These are phyloP conservation scores for Numida meleagris DNA, from an alignment of 2,113 vertebrate genomes.

Conservation along the genomic window DNA sequence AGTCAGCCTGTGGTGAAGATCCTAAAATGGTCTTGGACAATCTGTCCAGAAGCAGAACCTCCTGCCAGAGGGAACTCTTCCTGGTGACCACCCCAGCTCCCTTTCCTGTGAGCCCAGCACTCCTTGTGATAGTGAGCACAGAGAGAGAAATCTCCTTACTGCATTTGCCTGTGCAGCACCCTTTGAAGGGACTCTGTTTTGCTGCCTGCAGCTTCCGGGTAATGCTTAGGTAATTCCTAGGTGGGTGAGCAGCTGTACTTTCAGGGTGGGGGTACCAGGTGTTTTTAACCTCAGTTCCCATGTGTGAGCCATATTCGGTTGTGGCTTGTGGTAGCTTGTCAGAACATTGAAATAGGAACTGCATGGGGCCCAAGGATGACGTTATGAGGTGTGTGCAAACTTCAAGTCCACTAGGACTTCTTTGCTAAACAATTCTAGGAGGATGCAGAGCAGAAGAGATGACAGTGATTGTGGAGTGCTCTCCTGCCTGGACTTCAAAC, in stretches of 20 bases:
- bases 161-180: background rate
- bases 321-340: background rate
- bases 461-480: background rate
- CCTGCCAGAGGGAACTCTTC: background rate
- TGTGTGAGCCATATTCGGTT: background rate
- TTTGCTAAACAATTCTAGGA: background rate
- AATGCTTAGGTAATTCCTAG: background rate
- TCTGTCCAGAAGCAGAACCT: background rate
- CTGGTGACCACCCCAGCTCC: background rate
- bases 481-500: background rate
- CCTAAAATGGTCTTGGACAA: background rate
- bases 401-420: background rate
- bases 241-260: background rate
- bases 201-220: background rate
- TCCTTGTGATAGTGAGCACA: background rate
- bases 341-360: background rate
- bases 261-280: rapidly evolving
- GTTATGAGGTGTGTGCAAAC: background rate
- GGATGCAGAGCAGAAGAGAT: background rate
- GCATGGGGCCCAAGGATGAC: background rate
- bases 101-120: background rate
- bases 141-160: background rate
- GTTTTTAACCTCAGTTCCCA: background rate
- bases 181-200: background rate
- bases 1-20: background rate